Conservation (phyloP, 2,888 invertebrate species). For the Euplexia lucipara region DNA sequence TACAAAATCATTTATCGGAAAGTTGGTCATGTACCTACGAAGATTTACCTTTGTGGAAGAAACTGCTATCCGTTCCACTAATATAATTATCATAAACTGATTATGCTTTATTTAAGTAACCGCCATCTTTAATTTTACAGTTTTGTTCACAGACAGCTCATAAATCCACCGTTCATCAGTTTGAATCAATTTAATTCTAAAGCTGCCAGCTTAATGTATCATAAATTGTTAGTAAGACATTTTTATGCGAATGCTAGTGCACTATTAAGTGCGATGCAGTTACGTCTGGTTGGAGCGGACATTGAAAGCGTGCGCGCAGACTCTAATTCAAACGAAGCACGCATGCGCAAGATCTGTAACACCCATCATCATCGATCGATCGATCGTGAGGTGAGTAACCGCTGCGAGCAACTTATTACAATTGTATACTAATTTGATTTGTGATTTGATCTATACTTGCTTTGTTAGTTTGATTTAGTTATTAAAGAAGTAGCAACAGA, state of each 20-base stretch:
- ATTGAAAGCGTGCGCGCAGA: constrained; percentile 65
- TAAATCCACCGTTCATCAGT: constrained; percentile 53
- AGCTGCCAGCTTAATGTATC: constrained; percentile 35
- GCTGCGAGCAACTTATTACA: constrained; percentile 63
- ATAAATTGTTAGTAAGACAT: constrained; percentile 50
- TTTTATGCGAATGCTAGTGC: constrained; percentile 63
- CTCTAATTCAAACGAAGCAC: constrained; percentile 58
- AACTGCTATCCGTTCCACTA: constrained; percentile 21
- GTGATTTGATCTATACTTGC: constrained; percentile 45
- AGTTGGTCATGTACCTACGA: too few relatives aligned
- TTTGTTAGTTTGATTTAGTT: constrained; percentile 54
- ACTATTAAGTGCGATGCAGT: constrained; percentile 58
- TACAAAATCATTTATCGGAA: too few relatives aligned
- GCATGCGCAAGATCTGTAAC: constrained; percentile 65
- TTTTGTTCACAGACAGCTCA: constrained; percentile 24
- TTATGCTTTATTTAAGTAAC: constrained; percentile 10
- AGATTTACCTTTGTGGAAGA: too few relatives aligned
- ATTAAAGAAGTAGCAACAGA: constrained; percentile 31
- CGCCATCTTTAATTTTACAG: constrained; percentile 33
- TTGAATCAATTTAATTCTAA: constrained; percentile 40
- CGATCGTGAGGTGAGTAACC: constrained; percentile 64
- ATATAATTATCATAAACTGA: not conserved
- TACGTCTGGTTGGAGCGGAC: constrained; percentile 61
- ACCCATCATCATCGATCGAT: constrained; percentile 54
- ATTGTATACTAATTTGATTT: constrained; percentile 58